Conservation (phyloP, 2,113 vertebrate genomes). For the Rhynchopsitta pachyrhyncha region DNA sequence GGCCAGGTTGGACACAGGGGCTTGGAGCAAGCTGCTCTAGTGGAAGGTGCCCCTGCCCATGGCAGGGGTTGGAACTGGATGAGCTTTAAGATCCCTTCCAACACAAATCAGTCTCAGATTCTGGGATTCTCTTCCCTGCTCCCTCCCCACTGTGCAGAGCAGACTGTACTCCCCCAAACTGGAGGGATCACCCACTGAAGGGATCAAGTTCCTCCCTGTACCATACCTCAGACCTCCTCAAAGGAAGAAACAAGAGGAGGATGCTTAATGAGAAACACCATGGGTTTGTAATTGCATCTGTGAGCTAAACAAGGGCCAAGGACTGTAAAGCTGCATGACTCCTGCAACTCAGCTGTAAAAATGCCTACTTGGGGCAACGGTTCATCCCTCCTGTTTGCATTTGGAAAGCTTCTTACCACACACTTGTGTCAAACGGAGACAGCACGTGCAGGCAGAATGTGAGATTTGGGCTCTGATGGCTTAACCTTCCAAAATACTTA, state of each 20-base stretch:
- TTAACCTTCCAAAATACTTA: constrained; percentile 34
- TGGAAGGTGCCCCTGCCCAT: background rate
- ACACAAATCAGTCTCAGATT: background rate
- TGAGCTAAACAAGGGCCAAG: background rate
- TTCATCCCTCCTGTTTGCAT: background rate
- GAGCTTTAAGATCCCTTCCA: background rate
- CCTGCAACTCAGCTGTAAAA: background rate
- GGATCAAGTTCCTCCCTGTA: background rate
- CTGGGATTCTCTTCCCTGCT: background rate
- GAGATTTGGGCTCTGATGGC: background rate
- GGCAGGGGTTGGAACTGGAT: background rate
- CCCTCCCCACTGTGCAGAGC: background rate
- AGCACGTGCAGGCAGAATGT: background rate
- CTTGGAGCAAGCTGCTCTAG: too few species aligned
- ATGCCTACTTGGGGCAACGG: background rate
- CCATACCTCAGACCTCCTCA: background rate
- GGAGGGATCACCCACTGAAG: background rate
- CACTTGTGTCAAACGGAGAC: background rate
- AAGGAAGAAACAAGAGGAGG: background rate
- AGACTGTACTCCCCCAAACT: background rate
- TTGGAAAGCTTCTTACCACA: background rate
- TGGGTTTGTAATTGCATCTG: background rate
- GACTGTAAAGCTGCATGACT: background rate
- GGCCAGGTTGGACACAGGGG: too few species aligned
- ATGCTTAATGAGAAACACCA: background rate